Conservation (phyloP, 2,113 vertebrate genomes). For the Nesogale talazaci region DNA sequence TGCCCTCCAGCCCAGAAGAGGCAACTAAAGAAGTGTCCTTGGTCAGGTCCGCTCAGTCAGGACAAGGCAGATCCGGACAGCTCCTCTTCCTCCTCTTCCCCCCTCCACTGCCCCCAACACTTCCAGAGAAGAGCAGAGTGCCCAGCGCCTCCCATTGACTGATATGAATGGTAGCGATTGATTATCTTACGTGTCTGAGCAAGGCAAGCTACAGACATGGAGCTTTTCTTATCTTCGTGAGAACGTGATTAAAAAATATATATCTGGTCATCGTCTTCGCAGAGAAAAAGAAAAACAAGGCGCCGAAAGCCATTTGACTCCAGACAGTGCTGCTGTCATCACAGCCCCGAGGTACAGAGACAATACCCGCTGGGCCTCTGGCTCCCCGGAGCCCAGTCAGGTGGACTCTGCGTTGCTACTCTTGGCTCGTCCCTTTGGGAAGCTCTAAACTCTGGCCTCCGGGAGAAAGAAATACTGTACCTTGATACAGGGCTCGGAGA, state of each 20-base stretch:
- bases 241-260: not conserved
- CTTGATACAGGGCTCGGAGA: not conserved
- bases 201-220: not conserved
- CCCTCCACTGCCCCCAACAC: not conserved
- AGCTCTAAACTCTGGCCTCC: constrained; percentile 1
- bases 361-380: not conserved
- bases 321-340: not conserved
- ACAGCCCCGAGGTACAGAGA: not conserved
- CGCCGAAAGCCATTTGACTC: not conserved
- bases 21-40: constrained; percentile 65
- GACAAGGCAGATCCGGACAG: not conserved
- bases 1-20: constrained; percentile 13
- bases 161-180: constrained; percentile 12
- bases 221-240: constrained; percentile 1
- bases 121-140: too few relatives aligned
- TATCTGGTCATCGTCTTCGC: not conserved
- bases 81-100: not conserved
- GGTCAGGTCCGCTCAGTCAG: not conserved
- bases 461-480: not conserved
- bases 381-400: not conserved
- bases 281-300: not conserved
- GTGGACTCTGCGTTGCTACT: not conserved
- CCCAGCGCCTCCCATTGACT: not conserved
- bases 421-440: not conserved
- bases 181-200: not conserved